Percentiles rank a stretch among this genome's conserved stretches.
phyloP scores from a whole-genome alignment of 2,888 invertebrate species.

The Hanleya hanleyi region DNA sequence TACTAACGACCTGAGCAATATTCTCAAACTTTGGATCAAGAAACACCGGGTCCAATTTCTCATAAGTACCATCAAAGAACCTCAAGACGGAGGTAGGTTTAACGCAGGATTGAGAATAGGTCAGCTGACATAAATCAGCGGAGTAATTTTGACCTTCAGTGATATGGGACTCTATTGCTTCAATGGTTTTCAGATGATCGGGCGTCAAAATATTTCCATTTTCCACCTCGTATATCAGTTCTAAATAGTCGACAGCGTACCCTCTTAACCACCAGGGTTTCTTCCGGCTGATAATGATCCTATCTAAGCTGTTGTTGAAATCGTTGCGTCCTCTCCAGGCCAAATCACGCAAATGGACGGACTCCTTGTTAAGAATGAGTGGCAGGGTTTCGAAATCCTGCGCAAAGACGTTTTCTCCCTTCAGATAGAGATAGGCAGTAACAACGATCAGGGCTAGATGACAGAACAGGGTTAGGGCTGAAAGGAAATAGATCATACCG shows the following conservation, averaged over 20 bases:
- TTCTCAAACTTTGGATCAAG: constrained; percentile 15
- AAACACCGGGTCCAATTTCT: neutral
- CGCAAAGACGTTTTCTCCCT: neutral
- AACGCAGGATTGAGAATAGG: neutral
- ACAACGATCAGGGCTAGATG: neutral
- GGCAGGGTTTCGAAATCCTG: neutral
- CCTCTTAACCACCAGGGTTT: constrained; percentile 10
- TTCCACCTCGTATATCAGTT: neutral
- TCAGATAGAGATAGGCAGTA: neutral
- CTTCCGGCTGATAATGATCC: neutral
- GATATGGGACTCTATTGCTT: neutral
- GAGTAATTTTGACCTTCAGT: neutral
- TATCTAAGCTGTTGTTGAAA: neutral
- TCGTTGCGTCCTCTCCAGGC: neutral
- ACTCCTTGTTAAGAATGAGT: neutral
- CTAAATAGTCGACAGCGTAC: neutral
- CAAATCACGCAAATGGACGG: neutral
- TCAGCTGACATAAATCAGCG: constrained; percentile 13
- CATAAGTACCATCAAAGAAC: constrained; percentile 23
- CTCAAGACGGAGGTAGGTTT: constrained; percentile 15
- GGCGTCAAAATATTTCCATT: neutral
- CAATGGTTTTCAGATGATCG: neutral
- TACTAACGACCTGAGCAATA: neutral
- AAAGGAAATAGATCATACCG: too few species aligned
- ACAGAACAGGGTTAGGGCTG: neutral